Conservation (phyloP, 2,888 invertebrate genomes). For the Sabatieria punctata region DNA sequence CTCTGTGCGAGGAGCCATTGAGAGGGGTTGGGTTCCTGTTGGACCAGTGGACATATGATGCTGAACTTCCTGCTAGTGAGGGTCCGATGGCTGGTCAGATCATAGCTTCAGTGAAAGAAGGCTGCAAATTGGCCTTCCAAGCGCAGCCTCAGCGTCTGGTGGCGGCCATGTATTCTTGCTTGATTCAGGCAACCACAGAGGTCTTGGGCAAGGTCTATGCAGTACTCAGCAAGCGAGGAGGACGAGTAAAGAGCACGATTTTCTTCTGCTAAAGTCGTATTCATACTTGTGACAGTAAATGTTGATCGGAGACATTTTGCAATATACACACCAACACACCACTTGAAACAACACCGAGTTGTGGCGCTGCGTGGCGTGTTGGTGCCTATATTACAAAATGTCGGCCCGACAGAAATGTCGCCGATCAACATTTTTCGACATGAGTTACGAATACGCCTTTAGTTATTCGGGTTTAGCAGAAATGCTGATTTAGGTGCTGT, state of each 20-base stretch:
- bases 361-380: too few relatives aligned
- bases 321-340: too few relatives aligned
- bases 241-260: conserved; percentile 55
- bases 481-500: conserved; percentile 43
- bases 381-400: too few relatives aligned
- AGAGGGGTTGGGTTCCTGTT: conserved; percentile 79
- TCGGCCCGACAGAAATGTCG: too few relatives aligned
- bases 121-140: conserved; percentile 69
- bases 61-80: background rate
- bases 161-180: conserved; percentile 78
- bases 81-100: conserved; percentile 64
- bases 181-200: conserved; percentile 65
- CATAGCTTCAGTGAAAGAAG: conserved; percentile 73
- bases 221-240: conserved; percentile 65
- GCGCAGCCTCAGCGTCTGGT: conserved; percentile 73
- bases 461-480: background rate
- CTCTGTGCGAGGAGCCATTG: conserved; percentile 90
- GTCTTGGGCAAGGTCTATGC: conserved; percentile 77
- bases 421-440: too few relatives aligned
- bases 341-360: too few relatives aligned
- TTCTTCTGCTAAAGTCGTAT: background rate
- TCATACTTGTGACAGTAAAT: background rate
- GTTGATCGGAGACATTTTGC: too few relatives aligned
- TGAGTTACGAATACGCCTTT: background rate
- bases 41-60: conserved; percentile 51